These are phyloP conservation scores for Morpho deidamia DNA, from an alignment of 2,888 invertebrate genomes.

Conservation along the genomic window DNA sequence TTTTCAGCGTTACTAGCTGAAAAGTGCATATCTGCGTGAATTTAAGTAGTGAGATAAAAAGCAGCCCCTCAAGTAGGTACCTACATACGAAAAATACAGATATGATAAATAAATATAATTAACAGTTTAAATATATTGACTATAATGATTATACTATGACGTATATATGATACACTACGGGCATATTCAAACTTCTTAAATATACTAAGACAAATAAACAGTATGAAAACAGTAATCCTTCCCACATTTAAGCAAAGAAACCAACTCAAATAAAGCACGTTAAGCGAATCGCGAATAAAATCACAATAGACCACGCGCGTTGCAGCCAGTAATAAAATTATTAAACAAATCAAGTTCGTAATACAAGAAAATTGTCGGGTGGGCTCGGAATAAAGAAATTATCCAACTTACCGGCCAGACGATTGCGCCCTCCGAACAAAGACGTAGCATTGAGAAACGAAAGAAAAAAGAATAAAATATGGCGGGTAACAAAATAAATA, in stretches of 20 bases:
- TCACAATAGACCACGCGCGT: slow-evolving; percentile 47
- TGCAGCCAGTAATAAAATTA: slow-evolving; percentile 73
- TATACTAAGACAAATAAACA: background rate
- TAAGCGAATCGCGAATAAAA: slow-evolving; percentile 26
- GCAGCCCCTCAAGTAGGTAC: background rate
- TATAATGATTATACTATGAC: too few species aligned
- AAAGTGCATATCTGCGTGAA: too few species aligned
- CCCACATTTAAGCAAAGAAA: slow-evolving; percentile 22
- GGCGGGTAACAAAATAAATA: slow-evolving; percentile 67
- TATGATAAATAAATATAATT: too few species aligned
- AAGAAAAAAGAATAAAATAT: slow-evolving; percentile 49
- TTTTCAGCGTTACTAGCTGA: too few species aligned
- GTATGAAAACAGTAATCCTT: slow-evolving; percentile 15
- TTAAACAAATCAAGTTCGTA: slow-evolving; percentile 77
- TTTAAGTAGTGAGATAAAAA: too few species aligned
- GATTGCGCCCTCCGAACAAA: slow-evolving; percentile 71
- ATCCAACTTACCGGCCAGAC: slow-evolving; percentile 66
- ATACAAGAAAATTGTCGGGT: slow-evolving; percentile 76
- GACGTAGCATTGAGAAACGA: slow-evolving; percentile 66
- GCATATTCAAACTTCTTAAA: too few species aligned
- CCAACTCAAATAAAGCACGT: slow-evolving; percentile 19
- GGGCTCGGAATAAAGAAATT: slow-evolving; percentile 75
- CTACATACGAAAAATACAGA: background rate
- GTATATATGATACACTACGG: too few species aligned
- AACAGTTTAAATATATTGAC: too few species aligned